Conservation (phyloP, 1,140 invertebrate species). For the Leptinotarsa texana region DNA sequence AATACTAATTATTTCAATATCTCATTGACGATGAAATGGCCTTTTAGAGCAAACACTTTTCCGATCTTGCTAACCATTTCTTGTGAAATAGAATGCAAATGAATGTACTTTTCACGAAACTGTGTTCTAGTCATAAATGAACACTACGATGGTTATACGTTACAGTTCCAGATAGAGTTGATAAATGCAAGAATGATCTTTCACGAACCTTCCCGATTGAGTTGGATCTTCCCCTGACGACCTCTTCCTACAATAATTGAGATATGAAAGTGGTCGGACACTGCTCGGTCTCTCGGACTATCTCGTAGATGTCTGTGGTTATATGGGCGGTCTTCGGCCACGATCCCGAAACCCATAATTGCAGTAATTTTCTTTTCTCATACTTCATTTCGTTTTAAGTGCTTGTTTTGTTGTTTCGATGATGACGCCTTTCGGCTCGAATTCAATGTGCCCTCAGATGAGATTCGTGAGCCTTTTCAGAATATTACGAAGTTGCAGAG, state of each 20-base stretch:
- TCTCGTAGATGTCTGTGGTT: conserved; percentile 46
- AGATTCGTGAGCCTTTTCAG: conserved; percentile 17
- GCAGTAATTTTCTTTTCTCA: conserved; percentile 52
- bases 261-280: conserved; percentile 46
- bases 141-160: too few species aligned
- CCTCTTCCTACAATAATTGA: conserved; percentile 40
- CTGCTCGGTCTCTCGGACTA: conserved; percentile 27
- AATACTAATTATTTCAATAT: too few species aligned
- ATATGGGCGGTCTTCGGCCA: conserved; percentile 50
- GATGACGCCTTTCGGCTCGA: conserved; percentile 39
- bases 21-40: too few species aligned
- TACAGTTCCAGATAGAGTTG: too few species aligned
- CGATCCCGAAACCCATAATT: conserved; percentile 52
- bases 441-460: conserved; percentile 26
- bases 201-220: neutral
- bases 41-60: too few species aligned
- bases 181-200: too few species aligned
- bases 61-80: too few species aligned
- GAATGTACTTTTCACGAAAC: too few species aligned
- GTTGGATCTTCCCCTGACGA: neutral
- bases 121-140: too few species aligned
- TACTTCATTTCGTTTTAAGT: conserved; percentile 46
- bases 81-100: too few species aligned
- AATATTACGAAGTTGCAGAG: conserved; percentile 13
- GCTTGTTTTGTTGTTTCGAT: conserved; percentile 28